A percentile compares a stretch with the other conserved stretches of the same genome.
These are phyloP conservation scores for Metopia argyrocephala DNA, from an alignment of 2,888 invertebrate genomes.

Conservation along the genomic window DNA sequence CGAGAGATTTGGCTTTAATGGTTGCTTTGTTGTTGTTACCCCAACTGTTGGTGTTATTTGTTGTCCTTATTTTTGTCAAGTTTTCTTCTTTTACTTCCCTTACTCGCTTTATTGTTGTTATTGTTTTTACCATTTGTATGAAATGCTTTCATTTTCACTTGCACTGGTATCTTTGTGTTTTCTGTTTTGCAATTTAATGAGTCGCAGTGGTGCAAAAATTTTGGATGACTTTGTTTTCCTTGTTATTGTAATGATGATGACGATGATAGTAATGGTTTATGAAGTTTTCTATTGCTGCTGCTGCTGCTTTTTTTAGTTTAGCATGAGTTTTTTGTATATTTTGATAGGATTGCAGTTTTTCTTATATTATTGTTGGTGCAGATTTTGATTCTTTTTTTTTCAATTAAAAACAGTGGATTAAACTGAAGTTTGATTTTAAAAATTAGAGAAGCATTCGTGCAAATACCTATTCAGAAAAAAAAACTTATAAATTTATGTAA, in stretches of 20 bases:
- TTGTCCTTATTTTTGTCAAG: no score
- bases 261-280: constrained; percentile 12
- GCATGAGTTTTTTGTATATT: constrained; percentile 2
- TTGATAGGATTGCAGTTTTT: not conserved
- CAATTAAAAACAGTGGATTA: not conserved
- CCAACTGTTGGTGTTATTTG: not conserved
- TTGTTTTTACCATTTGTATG: not conserved
- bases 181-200: constrained; percentile 42
- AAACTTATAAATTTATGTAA: not conserved
- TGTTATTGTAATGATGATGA: not conserved
- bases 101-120: not conserved
- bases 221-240: not conserved
- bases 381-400: not conserved
- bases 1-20: no score
- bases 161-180: constrained; percentile 8
- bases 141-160: constrained; percentile 39
- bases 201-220: constrained; percentile 36
- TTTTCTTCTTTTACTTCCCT: no score
- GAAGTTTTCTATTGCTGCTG: constrained; percentile 2
- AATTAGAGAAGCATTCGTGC: no score
- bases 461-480: no score
- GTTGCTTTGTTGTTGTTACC: no score
- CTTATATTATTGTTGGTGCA: not conserved
- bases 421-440: not conserved
- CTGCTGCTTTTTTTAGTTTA: constrained; percentile 6